Conservation (phyloP, 2,888 invertebrate genomes). For the Pseudococcus longispinus region DNA sequence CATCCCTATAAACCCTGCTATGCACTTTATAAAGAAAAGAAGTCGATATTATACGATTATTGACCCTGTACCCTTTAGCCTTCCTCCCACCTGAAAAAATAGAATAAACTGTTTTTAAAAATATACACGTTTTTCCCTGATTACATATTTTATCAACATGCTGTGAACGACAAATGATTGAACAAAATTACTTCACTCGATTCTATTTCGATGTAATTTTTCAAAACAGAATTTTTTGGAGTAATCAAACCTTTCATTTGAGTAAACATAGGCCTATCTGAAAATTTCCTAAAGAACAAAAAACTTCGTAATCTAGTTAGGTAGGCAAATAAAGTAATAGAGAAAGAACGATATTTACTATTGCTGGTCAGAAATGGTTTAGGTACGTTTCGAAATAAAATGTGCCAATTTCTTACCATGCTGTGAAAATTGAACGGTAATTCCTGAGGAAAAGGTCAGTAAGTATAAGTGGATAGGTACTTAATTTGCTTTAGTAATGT, state of each 20-base stretch:
- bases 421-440: constrained; percentile 41
- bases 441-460: constrained; percentile 35
- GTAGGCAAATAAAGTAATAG: neutral
- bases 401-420: constrained; percentile 37
- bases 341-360: neutral
- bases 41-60: too few relatives aligned
- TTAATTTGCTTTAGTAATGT: constrained; percentile 48
- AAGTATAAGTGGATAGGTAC: constrained; percentile 43
- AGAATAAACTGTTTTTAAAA: too few relatives aligned
- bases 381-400: neutral
- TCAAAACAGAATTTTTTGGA: neutral
- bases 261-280: too few relatives aligned
- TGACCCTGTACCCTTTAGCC: too few relatives aligned
- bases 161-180: too few relatives aligned
- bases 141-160: too few relatives aligned
- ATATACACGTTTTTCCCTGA: too few relatives aligned
- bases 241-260: neutral
- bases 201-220: neutral
- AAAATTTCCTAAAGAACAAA: neutral
- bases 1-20: too few relatives aligned
- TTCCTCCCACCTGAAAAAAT: too few relatives aligned
- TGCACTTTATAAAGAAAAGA: too few relatives aligned
- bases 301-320: neutral
- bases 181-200: neutral
- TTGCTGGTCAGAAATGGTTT: neutral